Percentiles rank a stretch among this genome's conserved stretches.
phyloP scores from a whole-genome alignment of 2,113 vertebrate genomes.

The Chinchilla lanigera region DNA sequence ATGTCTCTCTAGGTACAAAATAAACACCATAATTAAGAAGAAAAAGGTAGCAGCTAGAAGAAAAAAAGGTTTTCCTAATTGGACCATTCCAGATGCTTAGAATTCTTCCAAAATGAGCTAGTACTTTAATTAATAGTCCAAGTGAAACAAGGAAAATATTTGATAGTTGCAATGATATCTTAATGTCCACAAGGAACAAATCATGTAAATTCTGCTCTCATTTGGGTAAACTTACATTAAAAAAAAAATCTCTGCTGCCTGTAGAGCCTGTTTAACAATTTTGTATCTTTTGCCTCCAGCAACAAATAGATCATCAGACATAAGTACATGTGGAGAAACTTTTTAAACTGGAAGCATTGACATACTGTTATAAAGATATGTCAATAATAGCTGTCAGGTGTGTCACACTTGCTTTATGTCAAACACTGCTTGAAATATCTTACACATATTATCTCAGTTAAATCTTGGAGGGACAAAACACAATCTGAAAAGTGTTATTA shows the following conservation, averaged over 20 bases:
- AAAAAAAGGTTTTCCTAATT: background rate
- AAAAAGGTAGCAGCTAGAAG: constrained; percentile 42
- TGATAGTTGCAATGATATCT: constrained; percentile 39
- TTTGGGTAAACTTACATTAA: background rate
- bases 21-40: constrained; percentile 68
- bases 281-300: background rate
- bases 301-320: background rate
- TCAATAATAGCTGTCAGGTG: background rate
- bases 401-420: background rate
- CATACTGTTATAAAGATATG: constrained; percentile 12
- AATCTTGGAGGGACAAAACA: background rate
- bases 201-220: background rate
- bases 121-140: constrained; percentile 67
- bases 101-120: constrained; percentile 57
- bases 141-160: constrained; percentile 50
- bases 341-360: background rate
- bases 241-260: background rate
- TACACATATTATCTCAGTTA: background rate
- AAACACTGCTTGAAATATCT: background rate
- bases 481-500: background rate
- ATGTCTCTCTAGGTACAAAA: constrained; percentile 67
- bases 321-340: background rate
- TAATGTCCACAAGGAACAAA: constrained; percentile 16
- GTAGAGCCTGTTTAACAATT: background rate
- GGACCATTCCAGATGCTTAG: constrained; percentile 60